Evolutionary conservation across 2,113 vertebrate genomes (phyloP), one percentile per base, ranked within the genome.

Genomic region (Rhombomys opimus): DNA sequence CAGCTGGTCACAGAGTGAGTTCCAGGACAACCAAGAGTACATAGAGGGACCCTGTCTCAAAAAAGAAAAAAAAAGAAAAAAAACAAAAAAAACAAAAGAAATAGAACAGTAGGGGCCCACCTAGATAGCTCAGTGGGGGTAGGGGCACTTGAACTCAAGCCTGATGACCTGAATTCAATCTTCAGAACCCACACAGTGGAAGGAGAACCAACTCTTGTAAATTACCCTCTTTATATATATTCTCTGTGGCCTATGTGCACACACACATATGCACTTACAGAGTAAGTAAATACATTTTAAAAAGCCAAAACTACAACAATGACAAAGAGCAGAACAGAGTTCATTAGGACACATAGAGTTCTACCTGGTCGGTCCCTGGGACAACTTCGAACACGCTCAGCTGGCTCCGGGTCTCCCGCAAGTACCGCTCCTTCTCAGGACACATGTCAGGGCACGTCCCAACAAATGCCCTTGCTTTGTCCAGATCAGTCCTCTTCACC

Each of bases 391-490:
- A 99, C 59, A 98, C 2, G 50, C 99, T 99, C 90, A 99, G 99
- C 97, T 99, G 99, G 90, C 99, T 99, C 89, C 99, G 98, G 0
- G 99, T 99, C 96, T 99, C 99, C 95, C 99, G 99, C 99, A 99
- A 99, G 98, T 99, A 99, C n/a, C 99, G 98, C 84, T 99, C 99
- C 96, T 99, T 99, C 98, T 99, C 99, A 0, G 99, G 99, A 98
- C 99, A 99, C 99, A 99, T 99, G 96, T 99, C 99, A 0, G 99
- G 99, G 96, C 99, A 99, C 0, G 99, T 99, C 73, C 99, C 99
- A 80, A 99, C 99, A 95, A 99, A 99, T 32, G 99, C 99, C 96
- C 99, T 99, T 0, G 99, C 99, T 98, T 99, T 98, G 96, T 99
- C 99, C 97, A 99, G 98, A 91, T 99, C 99, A 0, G 99, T 99